Conservation (phyloP, 2,797 vertebrate genomes). For the Martes flavigula region DNA sequence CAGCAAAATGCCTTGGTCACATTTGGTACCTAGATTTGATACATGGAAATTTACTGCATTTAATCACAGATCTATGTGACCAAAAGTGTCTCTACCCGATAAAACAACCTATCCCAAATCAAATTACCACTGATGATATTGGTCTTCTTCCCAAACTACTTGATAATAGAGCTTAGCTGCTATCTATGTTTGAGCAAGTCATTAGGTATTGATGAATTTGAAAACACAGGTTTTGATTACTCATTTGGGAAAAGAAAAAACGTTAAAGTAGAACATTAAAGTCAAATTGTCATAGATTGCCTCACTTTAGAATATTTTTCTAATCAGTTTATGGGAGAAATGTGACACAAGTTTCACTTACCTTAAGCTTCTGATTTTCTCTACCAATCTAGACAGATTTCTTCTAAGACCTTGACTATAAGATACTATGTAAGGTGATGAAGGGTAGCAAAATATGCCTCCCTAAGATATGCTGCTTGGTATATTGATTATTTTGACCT, state of each 20-base stretch:
- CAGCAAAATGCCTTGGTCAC: conserved; percentile 8
- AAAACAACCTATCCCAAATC: background rate
- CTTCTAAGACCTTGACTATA: background rate
- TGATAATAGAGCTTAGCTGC: background rate
- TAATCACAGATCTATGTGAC: background rate
- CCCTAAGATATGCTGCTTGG: background rate
- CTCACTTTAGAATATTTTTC: conserved; percentile 26
- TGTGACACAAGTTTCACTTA: background rate
- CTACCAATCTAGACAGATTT: background rate
- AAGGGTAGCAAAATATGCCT: background rate
- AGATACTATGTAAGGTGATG: background rate
- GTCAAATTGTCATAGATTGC: background rate
- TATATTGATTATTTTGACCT: conserved; percentile 10
- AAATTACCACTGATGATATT: background rate
- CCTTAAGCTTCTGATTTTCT: conserved; percentile 1
- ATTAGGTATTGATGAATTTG: background rate
- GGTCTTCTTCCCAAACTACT: background rate
- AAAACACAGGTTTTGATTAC: conserved; percentile 6
- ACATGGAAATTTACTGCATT: background rate
- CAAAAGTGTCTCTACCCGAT: background rate
- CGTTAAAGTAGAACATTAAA: background rate
- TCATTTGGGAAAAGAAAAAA: background rate
- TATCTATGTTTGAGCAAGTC: background rate
- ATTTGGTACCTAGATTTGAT: background rate
- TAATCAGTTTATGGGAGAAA: background rate